A percentile compares a stretch with the other conserved stretches of the same genome.
phyloP scores from a whole-genome alignment of 2,113 vertebrate genomes.

The Grammomys surdaster region DNA sequence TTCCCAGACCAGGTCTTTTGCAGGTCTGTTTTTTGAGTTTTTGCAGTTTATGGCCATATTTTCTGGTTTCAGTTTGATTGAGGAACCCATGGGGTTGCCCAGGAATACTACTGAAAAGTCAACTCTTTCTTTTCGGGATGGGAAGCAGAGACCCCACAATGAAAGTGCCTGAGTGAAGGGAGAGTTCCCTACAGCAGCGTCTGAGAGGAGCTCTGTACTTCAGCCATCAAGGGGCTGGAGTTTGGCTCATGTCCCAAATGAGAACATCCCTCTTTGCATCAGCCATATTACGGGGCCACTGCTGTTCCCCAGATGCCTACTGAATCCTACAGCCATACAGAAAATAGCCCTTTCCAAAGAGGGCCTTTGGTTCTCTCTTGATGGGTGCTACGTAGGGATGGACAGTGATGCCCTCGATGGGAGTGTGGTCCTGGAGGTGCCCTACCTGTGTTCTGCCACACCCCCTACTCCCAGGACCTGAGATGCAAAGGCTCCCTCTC shows the following conservation, averaged over 20 bases:
- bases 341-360: background rate
- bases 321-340: slow-evolving; percentile 53
- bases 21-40: slow-evolving; percentile 51
- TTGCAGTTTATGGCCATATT: slow-evolving; percentile 5
- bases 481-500: background rate
- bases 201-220: background rate
- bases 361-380: background rate
- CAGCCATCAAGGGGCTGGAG: background rate
- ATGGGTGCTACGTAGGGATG: background rate
- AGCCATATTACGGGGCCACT: slow-evolving; percentile 27
- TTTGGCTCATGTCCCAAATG: background rate
- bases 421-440: background rate
- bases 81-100: background rate
- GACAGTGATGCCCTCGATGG: background rate
- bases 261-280: background rate
- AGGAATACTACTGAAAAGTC: background rate
- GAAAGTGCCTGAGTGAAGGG: background rate
- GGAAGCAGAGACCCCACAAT: background rate
- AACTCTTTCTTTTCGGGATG: background rate
- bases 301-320: slow-evolving; percentile 7
- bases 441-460: background rate
- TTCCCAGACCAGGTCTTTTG: background rate
- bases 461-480: no score
- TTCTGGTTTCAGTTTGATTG: background rate
- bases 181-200: background rate